Base-by-base conservation (phyloP, 2,113 vertebrate species). In the Rhadina sibilatrix region DNA sequence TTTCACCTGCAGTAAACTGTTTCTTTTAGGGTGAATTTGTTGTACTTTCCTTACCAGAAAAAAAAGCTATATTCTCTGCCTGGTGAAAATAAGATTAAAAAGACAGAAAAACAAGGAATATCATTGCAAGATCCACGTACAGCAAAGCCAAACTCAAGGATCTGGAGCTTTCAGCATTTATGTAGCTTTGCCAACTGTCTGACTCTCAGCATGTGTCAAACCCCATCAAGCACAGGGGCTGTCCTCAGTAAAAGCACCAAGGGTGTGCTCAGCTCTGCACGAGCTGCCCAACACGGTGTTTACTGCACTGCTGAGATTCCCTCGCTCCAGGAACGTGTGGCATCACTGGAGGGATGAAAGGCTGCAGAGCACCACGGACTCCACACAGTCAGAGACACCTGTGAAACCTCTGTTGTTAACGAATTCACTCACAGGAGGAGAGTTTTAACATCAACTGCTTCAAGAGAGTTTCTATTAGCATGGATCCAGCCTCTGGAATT, bases 141-240 rank as follows among this genome's bases (percentile, higher is more conserved):
- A 28, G 38, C 8, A 7, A 84, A 60, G 13, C 21, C 56, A 91
- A 69, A 30, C 5, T 16, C 27, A 47, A 76, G 11, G 57, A 64
- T 11, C 33, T 30, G 6, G 12, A 80, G 64, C 54, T 64, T 53
- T 25, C 33, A 64, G 54, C 14, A 77, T 61, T 38, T 11, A 33
- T 0, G 2, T 5, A 40, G 77, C 79, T 96, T 70, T 7, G 27
- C 15, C 69, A 33, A 5, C 10, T 68, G 40, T 18, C 21, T 42
- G 25, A 52, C 42, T 27, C 72, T 44, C 37, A 31, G 42, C 5
- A 20, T 1, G 1, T 30, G 44, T 7, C 53, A 84, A 56, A 50
- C 14, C 44, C 53, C 2, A 0, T 10, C 27, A 14, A n/a, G 27
- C 2, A 0, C 3, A 1, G 35, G 54, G 27, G 3, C 64, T 44